phyloP scores from a whole-genome alignment of 2,888 invertebrate genomes.

The Sphecodes monilicornis region DNA sequence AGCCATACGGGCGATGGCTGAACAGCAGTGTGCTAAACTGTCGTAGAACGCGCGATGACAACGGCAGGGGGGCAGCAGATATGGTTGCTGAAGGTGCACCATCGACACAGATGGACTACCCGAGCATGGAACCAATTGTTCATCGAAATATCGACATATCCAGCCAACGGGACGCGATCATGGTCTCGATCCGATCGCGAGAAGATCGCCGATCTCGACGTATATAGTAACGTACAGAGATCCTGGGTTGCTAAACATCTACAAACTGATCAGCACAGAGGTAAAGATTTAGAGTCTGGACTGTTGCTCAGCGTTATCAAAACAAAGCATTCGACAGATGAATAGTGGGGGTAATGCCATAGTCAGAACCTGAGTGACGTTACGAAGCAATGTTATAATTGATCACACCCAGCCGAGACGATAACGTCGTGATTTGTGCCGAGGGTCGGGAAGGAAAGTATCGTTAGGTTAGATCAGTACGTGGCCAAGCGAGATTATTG shows the following conservation, averaged over 20 bases:
- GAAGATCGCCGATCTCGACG: not conserved
- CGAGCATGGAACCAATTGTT: slow-evolving; percentile 27
- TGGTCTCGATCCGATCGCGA: not conserved
- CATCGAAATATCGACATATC: slow-evolving; percentile 54
- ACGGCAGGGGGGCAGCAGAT: not conserved
- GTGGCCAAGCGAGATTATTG: not conserved
- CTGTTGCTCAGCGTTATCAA: not conserved
- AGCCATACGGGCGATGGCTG: not conserved
- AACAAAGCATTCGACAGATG: not conserved
- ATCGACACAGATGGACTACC: not conserved
- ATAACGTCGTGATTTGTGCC: not conserved
- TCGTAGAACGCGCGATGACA: not conserved
- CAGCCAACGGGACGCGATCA: slow-evolving; percentile 7
- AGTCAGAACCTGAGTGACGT: not conserved
- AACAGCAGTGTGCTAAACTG: not conserved
- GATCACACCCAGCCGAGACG: not conserved
- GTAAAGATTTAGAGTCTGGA: not conserved
- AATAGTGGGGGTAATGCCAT: not conserved
- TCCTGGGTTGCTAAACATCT: not conserved
- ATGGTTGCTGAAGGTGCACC: not conserved
- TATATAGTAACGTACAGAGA: not conserved
- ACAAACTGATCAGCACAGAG: not conserved
- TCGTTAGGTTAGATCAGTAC: not conserved
- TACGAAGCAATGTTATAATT: not conserved
- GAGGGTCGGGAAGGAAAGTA: not conserved